Evolutionary conservation across 2,888 invertebrate species (phyloP).

Genomic region (Troides oblongomaculatus): DNA sequence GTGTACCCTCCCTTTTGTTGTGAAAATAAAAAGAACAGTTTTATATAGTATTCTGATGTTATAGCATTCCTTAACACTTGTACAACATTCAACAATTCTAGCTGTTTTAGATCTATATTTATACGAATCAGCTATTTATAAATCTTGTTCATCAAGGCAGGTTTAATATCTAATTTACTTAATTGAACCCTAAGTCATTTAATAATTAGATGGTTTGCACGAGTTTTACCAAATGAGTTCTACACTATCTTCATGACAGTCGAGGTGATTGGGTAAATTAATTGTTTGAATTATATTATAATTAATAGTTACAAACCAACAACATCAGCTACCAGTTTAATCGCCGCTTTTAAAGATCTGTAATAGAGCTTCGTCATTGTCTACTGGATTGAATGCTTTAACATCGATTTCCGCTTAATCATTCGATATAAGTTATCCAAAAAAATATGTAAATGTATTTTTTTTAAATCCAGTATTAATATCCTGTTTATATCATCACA

Average conservation of each 20-base stretch:
- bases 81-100: constrained; percentile 45
- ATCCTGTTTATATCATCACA: constrained; percentile 4
- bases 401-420: constrained; percentile 47
- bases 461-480: constrained; percentile 26
- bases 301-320: constrained; percentile 41
- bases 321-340: constrained; percentile 37
- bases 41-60: constrained; percentile 58
- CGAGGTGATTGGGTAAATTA: constrained; percentile 22
- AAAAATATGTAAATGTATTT: constrained; percentile 27
- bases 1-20: neutral
- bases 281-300: constrained; percentile 42
- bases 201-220: neutral
- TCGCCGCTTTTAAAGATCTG: constrained; percentile 36
- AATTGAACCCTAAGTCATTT: constrained; percentile 12
- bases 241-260: neutral
- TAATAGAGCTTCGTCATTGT: constrained; percentile 43
- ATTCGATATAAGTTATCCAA: constrained; percentile 43
- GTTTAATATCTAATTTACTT: constrained; percentile 35
- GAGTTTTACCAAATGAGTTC: neutral
- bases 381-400: constrained; percentile 37
- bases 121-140: constrained; percentile 42
- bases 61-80: constrained; percentile 58
- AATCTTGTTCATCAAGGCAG: constrained; percentile 34
- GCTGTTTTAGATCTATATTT: constrained; percentile 47
- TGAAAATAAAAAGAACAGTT: constrained; percentile 8